Percentiles rank a stretch among this genome's conserved stretches.
Conservation (phyloP, 2,888 invertebrate genomes). For the Dastarcus helophoroides region DNA sequence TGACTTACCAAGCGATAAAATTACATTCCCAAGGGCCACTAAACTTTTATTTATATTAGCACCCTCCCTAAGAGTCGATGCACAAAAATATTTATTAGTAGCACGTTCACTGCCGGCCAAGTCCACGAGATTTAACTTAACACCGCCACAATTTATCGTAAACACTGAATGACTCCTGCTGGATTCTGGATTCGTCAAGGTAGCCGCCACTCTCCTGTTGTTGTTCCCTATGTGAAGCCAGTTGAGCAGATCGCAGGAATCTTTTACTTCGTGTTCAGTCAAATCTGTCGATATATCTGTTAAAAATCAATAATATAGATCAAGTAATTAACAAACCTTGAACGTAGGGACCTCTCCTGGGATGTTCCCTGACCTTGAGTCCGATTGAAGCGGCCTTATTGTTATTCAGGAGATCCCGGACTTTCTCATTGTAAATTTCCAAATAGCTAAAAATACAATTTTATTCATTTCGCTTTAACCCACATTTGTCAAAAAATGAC, state of each 20-base stretch:
- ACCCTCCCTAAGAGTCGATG: slow-evolving; percentile 47
- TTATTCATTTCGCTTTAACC: no score
- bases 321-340: slow-evolving; percentile 47
- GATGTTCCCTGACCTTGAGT: slow-evolving; percentile 69
- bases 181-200: slow-evolving; percentile 57
- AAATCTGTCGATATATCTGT: slow-evolving; percentile 42
- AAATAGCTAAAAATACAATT: slow-evolving; percentile 41
- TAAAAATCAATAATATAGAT: slow-evolving; percentile 3
- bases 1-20: slow-evolving; percentile 61
- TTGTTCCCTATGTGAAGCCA: slow-evolving; percentile 49
- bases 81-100: slow-evolving; percentile 36
- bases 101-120: slow-evolving; percentile 60
- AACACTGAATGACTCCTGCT: slow-evolving; percentile 65
- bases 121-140: slow-evolving; percentile 50
- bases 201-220: slow-evolving; percentile 57
- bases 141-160: slow-evolving; percentile 52
- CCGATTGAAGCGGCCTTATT: slow-evolving; percentile 20
- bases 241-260: slow-evolving; percentile 44
- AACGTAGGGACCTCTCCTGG: slow-evolving; percentile 65
- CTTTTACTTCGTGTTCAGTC: slow-evolving; percentile 48
- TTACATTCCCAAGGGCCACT: slow-evolving; percentile 71
- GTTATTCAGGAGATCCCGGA: slow-evolving; percentile 53
- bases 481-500: no score
- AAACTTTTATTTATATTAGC: slow-evolving; percentile 70
- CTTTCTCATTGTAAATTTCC: slow-evolving; percentile 55